A percentile compares a stretch with the other conserved stretches of the same genome.
Evolutionary conservation across 2,888 invertebrate genomes (phyloP).

Genomic region (Exocentrus adspersus): DNA sequence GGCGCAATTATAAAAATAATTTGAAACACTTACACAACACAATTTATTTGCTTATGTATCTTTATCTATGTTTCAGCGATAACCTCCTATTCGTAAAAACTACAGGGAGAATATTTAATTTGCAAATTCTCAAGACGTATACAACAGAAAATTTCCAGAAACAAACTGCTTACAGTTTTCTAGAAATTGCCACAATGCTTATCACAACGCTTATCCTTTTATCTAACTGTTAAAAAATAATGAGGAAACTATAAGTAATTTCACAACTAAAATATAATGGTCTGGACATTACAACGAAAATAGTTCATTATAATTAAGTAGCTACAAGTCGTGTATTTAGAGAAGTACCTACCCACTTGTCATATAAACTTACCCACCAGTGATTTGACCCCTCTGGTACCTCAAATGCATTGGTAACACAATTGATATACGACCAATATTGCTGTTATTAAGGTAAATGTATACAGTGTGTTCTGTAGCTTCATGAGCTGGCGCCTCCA

Average conservation of each 20-base stretch:
- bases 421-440: conserved; percentile 54
- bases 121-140: not conserved
- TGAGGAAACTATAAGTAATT: too few relatives aligned
- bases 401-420: conserved; percentile 64
- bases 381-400: conserved; percentile 64
- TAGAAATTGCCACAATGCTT: too few relatives aligned
- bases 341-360: conserved; percentile 57
- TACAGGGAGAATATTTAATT: not conserved
- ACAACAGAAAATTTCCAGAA: too few relatives aligned
- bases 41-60: not conserved
- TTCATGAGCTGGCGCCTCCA: conserved; percentile 62
- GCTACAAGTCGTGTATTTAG: too few relatives aligned
- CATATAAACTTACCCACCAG: conserved; percentile 62
- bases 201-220: too few relatives aligned
- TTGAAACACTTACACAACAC: not conserved
- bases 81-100: conserved; percentile 9
- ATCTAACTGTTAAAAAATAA: too few relatives aligned
- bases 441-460: conserved; percentile 55
- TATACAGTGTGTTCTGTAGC: conserved; percentile 58
- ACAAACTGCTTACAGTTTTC: too few relatives aligned
- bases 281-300: too few relatives aligned
- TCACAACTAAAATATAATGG: too few relatives aligned
- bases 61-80: conserved; percentile 12
- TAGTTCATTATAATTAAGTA: too few relatives aligned
- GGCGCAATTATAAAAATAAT: not conserved